Base-by-base conservation (phyloP, 2,797 vertebrate genomes). In the Ctenopoma kingsleyae region DNA sequence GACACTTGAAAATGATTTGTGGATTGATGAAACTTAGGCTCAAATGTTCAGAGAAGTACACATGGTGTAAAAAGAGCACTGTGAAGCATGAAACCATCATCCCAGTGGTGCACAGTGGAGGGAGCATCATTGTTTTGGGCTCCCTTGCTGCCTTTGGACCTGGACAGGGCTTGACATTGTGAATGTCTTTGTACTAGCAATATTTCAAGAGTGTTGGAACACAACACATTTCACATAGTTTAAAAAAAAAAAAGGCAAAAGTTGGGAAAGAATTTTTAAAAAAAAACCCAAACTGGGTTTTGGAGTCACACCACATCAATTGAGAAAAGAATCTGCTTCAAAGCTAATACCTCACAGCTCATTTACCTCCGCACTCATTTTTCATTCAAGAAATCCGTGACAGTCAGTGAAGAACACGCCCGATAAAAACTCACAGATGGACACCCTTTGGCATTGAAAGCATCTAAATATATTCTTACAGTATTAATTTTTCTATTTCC, bases 301-400 rank as follows among this genome's bases (percentile, higher is more conserved):
- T 20, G 55, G 75, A 87, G 85, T 82, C 84, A 67, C 84, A 91
- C 87, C 78, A 88, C 87, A 91, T 91, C 83, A 87, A 89, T 89
- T 81, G 59, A 83, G 76, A 59, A 67, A 48, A 51, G 58, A 83
- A 66, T 76, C 69, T 54, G 74, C 71, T 77, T 84, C 76, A 83
- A 81, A 87, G 83, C 53, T 50, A 75, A 85, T 72, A 80, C 71
- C 80, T 83, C 81, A 79, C 91, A 91, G 81, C 80, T 92, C 90
- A 92, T 91, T 92, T 86, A 91, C 60, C 68, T 76, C 74, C 71
- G 19, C 55, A 5, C 41, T 68, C 77, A 85, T 91, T 87, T 83
- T 70, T 90, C 81, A 86, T 79, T 52, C 30, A 7, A 65, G 67
- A 77, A 58, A 65, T 78, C 71, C 80, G 48, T 69, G 87, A 81